Percentiles rank a stretch among this genome's conserved stretches.
phyloP scores from a whole-genome alignment of 2,113 vertebrate genomes.

The Agapornis roseicollis region DNA sequence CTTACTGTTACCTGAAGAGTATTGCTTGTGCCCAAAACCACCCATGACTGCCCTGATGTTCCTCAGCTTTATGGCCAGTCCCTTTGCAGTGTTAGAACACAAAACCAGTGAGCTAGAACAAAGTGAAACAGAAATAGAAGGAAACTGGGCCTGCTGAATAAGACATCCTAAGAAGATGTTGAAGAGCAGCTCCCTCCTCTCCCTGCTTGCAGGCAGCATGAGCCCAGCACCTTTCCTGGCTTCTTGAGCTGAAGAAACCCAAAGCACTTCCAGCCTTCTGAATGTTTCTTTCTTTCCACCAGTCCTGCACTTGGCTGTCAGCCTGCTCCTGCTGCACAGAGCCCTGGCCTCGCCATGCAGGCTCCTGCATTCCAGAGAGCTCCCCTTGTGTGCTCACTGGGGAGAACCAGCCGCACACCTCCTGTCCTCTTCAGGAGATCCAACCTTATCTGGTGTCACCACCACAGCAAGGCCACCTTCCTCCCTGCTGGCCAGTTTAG shows the following conservation, averaged over 20 bases:
- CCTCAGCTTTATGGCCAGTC: neutral
- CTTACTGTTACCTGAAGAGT: no score
- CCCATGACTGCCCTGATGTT: neutral
- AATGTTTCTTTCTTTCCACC: neutral
- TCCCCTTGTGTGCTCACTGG: neutral
- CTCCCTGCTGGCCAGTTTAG: neutral
- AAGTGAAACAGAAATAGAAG: neutral
- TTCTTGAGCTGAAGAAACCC: neutral
- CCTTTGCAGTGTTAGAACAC: neutral
- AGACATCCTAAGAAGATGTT: neutral
- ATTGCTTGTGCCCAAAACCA: neutral
- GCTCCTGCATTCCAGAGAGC: neutral
- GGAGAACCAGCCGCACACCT: neutral
- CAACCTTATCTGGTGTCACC: neutral
- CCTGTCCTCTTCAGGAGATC: neutral
- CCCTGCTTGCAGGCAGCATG: neutral
- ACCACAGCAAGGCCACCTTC: neutral
- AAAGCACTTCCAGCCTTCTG: neutral
- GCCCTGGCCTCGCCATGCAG: accelerated
- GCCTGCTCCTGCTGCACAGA: neutral
- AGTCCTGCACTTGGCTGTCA: neutral
- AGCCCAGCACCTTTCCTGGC: neutral
- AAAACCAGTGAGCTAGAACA: neutral
- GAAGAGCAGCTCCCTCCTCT: neutral
- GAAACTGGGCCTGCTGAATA: neutral